Evolutionary conservation across 2,113 vertebrate genomes (phyloP).

Genomic region (Nothobranchius kuhntae): DNA sequence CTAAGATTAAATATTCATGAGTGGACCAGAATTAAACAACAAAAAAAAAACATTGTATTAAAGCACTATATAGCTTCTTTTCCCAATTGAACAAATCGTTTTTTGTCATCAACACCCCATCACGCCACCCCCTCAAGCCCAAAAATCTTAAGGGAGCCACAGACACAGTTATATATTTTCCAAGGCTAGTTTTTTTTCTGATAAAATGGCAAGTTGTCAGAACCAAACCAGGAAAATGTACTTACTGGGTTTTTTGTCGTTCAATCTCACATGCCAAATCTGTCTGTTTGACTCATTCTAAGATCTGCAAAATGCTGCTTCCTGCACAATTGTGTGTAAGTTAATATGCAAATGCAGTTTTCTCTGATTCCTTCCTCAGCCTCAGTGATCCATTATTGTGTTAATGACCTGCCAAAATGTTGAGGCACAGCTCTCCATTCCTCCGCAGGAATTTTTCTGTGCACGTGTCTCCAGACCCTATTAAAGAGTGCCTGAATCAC

Average conservation of each 20-base stretch:
- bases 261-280: constrained; percentile 7
- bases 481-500: constrained; percentile 30
- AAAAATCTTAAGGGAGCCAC: too few relatives aligned
- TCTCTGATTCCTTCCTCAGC: constrained; percentile 15
- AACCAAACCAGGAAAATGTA: not conserved
- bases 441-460: constrained; percentile 16
- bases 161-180: constrained; percentile 15
- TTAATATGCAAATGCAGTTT: constrained; percentile 12
- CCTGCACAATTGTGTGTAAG: constrained; percentile 9
- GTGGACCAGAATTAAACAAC: too few relatives aligned
- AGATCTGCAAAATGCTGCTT: not conserved
- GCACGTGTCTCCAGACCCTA: constrained; percentile 24
- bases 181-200: not conserved
- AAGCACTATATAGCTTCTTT: too few relatives aligned
- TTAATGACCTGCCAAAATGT: constrained; percentile 40
- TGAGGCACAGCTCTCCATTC: constrained; percentile 28
- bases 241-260: constrained; percentile 7
- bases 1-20: too few relatives aligned
- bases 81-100: too few relatives aligned
- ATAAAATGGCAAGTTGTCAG: not conserved
- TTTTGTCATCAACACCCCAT: too few relatives aligned
- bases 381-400: constrained; percentile 29
- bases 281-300: not conserved
- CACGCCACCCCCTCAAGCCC: too few relatives aligned
- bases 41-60: too few relatives aligned